A percentile compares a stretch with the other conserved stretches of the same genome.
Evolutionary conservation across 2,797 vertebrate genomes (phyloP).

Genomic region (Nasua narica): DNA sequence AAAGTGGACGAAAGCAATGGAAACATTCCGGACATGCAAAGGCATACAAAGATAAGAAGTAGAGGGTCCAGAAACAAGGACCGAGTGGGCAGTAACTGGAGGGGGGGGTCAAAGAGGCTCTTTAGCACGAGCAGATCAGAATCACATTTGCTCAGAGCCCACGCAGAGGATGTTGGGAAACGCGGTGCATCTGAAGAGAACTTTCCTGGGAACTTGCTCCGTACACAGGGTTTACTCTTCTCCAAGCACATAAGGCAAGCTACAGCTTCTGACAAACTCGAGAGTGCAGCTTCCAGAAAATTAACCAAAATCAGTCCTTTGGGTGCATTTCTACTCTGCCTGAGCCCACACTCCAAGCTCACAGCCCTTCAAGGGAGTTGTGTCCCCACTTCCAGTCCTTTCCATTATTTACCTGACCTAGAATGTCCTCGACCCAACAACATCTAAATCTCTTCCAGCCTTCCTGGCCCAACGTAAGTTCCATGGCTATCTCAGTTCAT

Average conservation of each 20-base stretch:
- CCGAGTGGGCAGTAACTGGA: background rate
- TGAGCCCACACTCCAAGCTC: background rate
- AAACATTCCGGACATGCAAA: background rate
- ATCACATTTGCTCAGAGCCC: background rate
- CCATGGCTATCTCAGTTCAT: background rate
- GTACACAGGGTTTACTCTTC: background rate
- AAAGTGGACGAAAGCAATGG: background rate
- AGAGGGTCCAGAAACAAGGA: background rate
- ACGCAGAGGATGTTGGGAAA: background rate
- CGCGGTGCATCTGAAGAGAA: accelerated
- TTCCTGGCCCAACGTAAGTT: background rate
- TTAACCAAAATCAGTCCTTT: background rate
- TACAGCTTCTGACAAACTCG: background rate
- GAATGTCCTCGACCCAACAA: background rate
- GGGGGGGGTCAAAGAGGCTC: background rate
- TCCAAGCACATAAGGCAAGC: background rate
- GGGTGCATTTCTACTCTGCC: background rate
- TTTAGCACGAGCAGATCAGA: background rate
- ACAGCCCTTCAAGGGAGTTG: background rate
- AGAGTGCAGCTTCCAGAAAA: background rate
- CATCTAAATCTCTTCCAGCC: background rate
- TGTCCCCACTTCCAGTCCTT: background rate
- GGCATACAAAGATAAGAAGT: background rate
- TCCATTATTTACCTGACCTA: background rate
- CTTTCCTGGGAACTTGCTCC: background rate